Percentiles rank a stretch among this genome's conserved stretches.
These are phyloP conservation scores for Scaptomyza reducta DNA, from an alignment of 2,888 invertebrate genomes.

Conservation along the genomic window DNA sequence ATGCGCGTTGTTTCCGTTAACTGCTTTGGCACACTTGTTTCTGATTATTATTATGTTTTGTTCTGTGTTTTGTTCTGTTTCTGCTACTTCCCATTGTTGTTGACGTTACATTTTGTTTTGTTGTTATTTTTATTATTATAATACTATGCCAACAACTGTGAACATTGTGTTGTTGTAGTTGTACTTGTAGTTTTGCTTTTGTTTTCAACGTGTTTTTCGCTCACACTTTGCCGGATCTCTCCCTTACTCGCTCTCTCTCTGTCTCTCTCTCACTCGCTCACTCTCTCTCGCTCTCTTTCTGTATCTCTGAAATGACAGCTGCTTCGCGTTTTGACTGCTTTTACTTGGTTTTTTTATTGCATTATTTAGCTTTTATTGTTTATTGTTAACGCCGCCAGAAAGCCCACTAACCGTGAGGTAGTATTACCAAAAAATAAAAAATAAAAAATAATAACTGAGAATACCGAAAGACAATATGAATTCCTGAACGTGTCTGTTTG, in stretches of 20 bases:
- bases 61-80: slow-evolving; percentile 55
- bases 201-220: slow-evolving; percentile 46
- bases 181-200: slow-evolving; percentile 40
- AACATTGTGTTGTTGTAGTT: slow-evolving; percentile 44
- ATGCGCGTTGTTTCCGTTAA: slow-evolving; percentile 80
- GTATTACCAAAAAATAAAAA: not conserved
- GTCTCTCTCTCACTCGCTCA: not conserved
- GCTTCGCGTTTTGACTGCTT: slow-evolving; percentile 13
- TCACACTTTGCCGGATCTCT: slow-evolving; percentile 20
- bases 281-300: not conserved
- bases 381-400: slow-evolving; percentile 36
- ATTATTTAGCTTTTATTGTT: slow-evolving; percentile 58
- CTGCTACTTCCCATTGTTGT: slow-evolving; percentile 67
- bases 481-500: slow-evolving; percentile 30
- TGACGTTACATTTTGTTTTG: slow-evolving; percentile 53
- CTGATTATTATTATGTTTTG: slow-evolving; percentile 78
- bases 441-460: not conserved
- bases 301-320: slow-evolving; percentile 19
- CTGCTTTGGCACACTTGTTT: slow-evolving; percentile 81
- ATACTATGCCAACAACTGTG: slow-evolving; percentile 42
- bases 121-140: slow-evolving; percentile 55
- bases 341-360: slow-evolving; percentile 36
- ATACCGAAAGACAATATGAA: slow-evolving; percentile 22
- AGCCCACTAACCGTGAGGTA: not conserved
- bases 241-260: not conserved